These are phyloP conservation scores for Galerucella pusilla DNA, from an alignment of 2,888 invertebrate genomes.

Conservation along the genomic window DNA sequence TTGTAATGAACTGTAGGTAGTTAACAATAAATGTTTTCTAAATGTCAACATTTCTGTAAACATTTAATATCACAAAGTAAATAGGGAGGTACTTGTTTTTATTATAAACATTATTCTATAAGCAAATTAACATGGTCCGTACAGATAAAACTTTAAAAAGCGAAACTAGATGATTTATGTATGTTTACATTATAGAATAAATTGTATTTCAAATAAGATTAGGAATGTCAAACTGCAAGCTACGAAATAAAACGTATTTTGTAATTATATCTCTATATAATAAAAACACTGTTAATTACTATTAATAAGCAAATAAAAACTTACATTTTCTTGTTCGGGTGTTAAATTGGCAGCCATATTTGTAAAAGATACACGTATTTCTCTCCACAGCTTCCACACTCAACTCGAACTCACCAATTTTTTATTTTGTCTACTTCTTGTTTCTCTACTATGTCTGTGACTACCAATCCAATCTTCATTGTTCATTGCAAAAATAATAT, in stretches of 20 bases:
- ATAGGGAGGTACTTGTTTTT: neutral
- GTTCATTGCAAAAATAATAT: neutral
- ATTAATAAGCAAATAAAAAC: conserved; percentile 56
- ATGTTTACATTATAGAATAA: neutral
- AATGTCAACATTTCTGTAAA: neutral
- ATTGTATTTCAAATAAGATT: neutral
- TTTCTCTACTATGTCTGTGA: neutral
- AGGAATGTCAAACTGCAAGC: neutral
- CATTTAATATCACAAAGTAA: neutral
- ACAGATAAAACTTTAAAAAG: neutral
- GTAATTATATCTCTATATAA: neutral
- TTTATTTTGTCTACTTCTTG: conserved; percentile 8
- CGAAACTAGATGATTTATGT: neutral
- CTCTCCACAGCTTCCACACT: conserved; percentile 35
- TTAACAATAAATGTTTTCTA: neutral
- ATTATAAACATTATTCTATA: neutral
- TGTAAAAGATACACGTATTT: conserved; percentile 45
- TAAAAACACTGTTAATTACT: neutral
- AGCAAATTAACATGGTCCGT: neutral
- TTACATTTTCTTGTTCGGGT: conserved; percentile 82
- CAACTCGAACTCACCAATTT: conserved; percentile 23
- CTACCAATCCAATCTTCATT: neutral
- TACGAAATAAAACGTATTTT: neutral
- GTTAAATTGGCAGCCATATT: conserved; percentile 78
- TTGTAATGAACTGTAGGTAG: neutral